A percentile compares a stretch with the other conserved stretches of the same genome.
phyloP scores from a whole-genome alignment of 1,140 invertebrate genomes.

The Formica selysi region DNA sequence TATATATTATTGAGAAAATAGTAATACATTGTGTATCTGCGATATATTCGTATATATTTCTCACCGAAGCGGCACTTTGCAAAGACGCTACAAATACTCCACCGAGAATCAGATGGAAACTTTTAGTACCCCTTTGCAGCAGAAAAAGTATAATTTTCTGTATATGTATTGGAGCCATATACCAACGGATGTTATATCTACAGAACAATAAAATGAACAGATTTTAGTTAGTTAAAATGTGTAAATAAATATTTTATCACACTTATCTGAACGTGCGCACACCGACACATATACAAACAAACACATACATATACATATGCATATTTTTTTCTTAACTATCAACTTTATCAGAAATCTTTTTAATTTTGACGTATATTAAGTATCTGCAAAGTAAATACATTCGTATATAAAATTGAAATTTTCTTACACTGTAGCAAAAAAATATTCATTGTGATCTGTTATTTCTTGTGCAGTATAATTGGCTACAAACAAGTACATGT shows the following conservation, averaged over 20 bases:
- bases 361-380: too few species aligned
- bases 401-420: background rate
- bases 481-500: background rate
- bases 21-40: too few species aligned
- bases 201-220: too few species aligned
- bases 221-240: too few species aligned
- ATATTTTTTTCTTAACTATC: too few species aligned
- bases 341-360: too few species aligned
- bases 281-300: too few species aligned
- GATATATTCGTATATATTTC: background rate
- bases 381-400: background rate
- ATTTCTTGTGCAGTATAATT: conserved; percentile 23
- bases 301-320: too few species aligned
- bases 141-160: conserved; percentile 44
- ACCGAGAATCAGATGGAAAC: conserved; percentile 19
- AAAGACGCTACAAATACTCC: conserved; percentile 17
- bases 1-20: background rate
- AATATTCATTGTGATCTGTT: conserved; percentile 23
- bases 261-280: too few species aligned
- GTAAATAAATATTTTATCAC: too few species aligned
- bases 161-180: conserved; percentile 15
- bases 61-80: conserved; percentile 11
- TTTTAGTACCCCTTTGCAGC: conserved; percentile 5
- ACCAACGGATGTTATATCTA: conserved; percentile 20
- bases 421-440: conserved; percentile 32